Evolutionary conservation across 2,113 vertebrate species (phyloP).

Genomic region (Halichoeres trimaculatus): DNA sequence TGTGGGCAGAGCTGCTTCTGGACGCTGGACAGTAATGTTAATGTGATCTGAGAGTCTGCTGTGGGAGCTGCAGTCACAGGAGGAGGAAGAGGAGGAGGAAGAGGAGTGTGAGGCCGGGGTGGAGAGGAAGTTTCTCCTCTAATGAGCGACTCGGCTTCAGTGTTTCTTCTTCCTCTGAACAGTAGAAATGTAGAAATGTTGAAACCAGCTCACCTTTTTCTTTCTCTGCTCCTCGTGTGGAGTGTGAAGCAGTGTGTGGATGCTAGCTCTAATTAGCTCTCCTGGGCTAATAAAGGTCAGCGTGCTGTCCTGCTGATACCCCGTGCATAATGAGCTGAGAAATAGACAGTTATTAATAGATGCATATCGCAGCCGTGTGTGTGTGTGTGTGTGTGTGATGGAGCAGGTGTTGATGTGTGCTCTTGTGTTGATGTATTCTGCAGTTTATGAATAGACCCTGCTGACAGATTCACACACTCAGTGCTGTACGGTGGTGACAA

Average conservation of each 20-base stretch:
- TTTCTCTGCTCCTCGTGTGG: not conserved
- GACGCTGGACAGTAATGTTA: not conserved
- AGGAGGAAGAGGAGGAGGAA: not conserved
- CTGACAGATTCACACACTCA: constrained; percentile 53
- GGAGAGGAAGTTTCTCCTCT: not conserved
- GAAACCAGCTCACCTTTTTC: constrained; percentile 12
- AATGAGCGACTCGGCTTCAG: not conserved
- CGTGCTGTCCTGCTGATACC: constrained; percentile 31
- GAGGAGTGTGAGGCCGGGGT: not conserved
- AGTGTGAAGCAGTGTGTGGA: not conserved
- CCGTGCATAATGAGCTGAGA: constrained; percentile 43
- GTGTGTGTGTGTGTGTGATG: constrained; percentile 23
- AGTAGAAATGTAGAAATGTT: constrained; percentile 33
- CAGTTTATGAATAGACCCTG: constrained; percentile 64
- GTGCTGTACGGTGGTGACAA: constrained; percentile 29
- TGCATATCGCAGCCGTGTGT: constrained; percentile 11
- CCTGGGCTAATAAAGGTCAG: constrained; percentile 58
- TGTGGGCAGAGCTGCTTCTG: not conserved
- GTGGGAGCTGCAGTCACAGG: not conserved
- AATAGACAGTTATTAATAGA: constrained; percentile 60
- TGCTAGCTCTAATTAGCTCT: constrained; percentile 39
- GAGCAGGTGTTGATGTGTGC: constrained; percentile 54
- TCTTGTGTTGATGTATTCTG: constrained; percentile 38
- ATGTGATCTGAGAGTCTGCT: not conserved
- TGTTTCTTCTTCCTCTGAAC: not conserved